Base-by-base conservation (phyloP, 2,113 vertebrate genomes). In the Tetrao urogallus region DNA sequence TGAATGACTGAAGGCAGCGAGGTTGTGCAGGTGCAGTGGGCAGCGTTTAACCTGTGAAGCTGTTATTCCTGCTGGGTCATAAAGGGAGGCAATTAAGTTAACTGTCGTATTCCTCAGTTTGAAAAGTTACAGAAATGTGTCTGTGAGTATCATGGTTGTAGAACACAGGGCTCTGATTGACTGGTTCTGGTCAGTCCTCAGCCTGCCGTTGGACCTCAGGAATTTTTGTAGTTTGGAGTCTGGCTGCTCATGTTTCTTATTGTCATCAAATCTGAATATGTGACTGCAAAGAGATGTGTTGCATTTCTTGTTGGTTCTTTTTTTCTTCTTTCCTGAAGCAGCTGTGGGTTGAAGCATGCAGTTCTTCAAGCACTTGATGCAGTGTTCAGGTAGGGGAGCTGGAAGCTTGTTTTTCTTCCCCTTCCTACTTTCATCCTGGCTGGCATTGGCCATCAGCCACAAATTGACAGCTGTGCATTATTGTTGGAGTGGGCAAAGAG, bases 201-300 rank as follows among this genome's bases (percentile, higher is more conserved):
- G 72, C 80, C 86, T 67, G 5, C 25, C 40, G 71, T 56, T 86
- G 82, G 87, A 66, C 81, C 87, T 95, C 84, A 89, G 89, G 82
- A 78, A 71, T 21, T 40, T 63, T 67, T 75, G 11, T 77, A 7
- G 32, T 82, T 76, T 50, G 81, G 78, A 73, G 47, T 32, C 71
- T 58, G 69, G 69, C 76, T 45, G 43, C 61, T 77, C 61, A 34
- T 11, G 0, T 64, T 82, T 63, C 81, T 8, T 25, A 14, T 69
- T 89, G 48, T 36, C 20, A 65, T 70, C 69, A 10, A n/a, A 63
- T 15, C 57, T 8, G 38, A 50, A 36, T 34, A 7, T 42, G 42
- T 45, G 60, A n/a, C 89, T 70, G 61, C 43, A 56, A 21, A 42
- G 70, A 7, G 10, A 32, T 8, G 1, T 6, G 34, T 13, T 5